Base-by-base conservation (phyloP, 2,113 vertebrate genomes). In the Taurulus bubalis region DNA sequence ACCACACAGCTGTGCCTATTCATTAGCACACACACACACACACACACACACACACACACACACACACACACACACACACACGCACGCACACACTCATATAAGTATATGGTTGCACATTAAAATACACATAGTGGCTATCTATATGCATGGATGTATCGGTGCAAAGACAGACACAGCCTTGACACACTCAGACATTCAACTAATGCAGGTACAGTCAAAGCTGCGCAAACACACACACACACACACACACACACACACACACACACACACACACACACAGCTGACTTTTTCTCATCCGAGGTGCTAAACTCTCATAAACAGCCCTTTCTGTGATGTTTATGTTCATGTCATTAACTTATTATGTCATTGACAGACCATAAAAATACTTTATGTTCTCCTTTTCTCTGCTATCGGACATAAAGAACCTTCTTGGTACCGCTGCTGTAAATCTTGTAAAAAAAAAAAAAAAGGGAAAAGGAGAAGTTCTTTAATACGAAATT, bases 1-100 rank as follows among this genome's bases (percentile, higher is more conserved):
- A 86, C 75, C 81, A 84, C 83, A 89, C 79, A 88, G 53, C 76
- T 68, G 53, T 62, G 22, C 32, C 56, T 20, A 16, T 49, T 42
- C 67, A 34, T n/a, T 67, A 7, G 32, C 53, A 63, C 7, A 15
- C 69, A 59, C 4, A 70, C 32, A 40, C 69, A 71, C 70, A 67
- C 16, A 53, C 34, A 40, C 32, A 18, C 14, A 45, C 26, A 30
- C 34, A 66, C 56, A 62, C 22, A 40, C 65, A 64, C 60, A 62
- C 11, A 53, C 62, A 38, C 22, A 28, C 49, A 24, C 56, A 42
- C 55, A 45, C 49, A 59, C 58, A 53, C 30, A 77, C 63, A 68
- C 42, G 56, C 74, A 59, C 79, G 58, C 75, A 71, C 60, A 62
- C 60, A 32, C 26, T 12, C 18, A 11, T n/a, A n/a, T n/a, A n/a